Base-by-base conservation (phyloP, 2,113 vertebrate genomes). In the Tupaia chinensis region DNA sequence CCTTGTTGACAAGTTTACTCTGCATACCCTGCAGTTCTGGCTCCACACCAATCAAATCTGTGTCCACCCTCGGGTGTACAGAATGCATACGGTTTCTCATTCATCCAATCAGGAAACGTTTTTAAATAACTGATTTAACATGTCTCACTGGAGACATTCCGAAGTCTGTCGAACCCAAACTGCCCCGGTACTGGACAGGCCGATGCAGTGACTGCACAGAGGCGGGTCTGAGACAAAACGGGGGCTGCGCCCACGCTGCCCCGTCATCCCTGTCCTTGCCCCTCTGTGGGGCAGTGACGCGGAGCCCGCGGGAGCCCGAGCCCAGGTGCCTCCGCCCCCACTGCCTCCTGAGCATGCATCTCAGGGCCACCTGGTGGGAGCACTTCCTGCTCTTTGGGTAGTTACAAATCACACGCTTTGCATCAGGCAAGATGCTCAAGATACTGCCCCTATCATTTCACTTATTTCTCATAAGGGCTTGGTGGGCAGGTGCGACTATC, bases 11-110 rank as follows among this genome's bases (percentile, higher is more conserved):
- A 5, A 0, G 1, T 29, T 76, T 27, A 12, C 11, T 4, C n/a
- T 10, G 17, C 2, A 23, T 6, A 56, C 8, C 0, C 54, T 0
- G 29, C 10, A 9, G 9, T 16, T 82, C 56, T 66, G 9, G 17
- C 56, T 84, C 19, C 19, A 77, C 82, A 22, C 8, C 65, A 69
- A 32, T 23, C 19, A 53, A 70, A 5, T 20, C 22, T 63, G 13
- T 1, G 1, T 32, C 25, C 25, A 66, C 11, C n/a, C 1, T 10
- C 58, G 17, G 16, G 10, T 27, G 3, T 32, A n/a, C 2, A 29
- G 4, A 32, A n/a, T 16, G 53, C 22, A 53, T 11, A 61, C 53
- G 8, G 44, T 32, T 9, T 29, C 25, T 79, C 23, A n/a, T 34
- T 60, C n/a, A 34, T 60, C 76, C 32, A 29, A 73, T 72, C 66